phyloP scores from a whole-genome alignment of 2,797 vertebrate species.

The Hippopotamyrus pictus region DNA sequence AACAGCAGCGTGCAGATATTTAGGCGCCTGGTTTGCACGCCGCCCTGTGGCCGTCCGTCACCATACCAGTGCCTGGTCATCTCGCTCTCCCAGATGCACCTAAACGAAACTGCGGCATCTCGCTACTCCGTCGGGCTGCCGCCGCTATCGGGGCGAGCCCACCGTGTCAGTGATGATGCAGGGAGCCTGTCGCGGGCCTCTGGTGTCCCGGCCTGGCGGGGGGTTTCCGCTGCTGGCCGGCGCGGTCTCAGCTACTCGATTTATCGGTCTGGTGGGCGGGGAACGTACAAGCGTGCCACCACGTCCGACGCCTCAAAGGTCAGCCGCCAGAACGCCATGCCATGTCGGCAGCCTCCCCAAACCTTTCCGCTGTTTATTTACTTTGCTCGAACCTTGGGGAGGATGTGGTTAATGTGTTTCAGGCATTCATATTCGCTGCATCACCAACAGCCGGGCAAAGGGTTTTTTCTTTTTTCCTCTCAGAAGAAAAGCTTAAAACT shows the following conservation, averaged over 20 bases:
- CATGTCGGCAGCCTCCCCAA: not conserved
- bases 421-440: not conserved
- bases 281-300: not conserved
- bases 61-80: not conserved
- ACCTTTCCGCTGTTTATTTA: not conserved
- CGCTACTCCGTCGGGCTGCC: not conserved
- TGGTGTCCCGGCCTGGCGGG: not conserved
- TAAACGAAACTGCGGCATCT: not conserved
- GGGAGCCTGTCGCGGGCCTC: not conserved
- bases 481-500: not conserved
- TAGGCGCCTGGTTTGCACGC: not conserved
- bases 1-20: not conserved
- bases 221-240: constrained; percentile 3
- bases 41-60: not conserved
- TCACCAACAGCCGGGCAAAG: not conserved
- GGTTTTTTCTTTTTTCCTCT: not conserved
- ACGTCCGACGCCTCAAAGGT: not conserved
- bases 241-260: not conserved
- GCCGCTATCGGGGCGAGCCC: not conserved
- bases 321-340: not conserved
- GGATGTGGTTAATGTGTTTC: constrained; percentile 9
- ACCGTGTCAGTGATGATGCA: not conserved
- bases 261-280: constrained; percentile 14
- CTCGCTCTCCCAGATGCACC: not conserved
- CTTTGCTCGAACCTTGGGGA: not conserved